phyloP scores from a whole-genome alignment of 1,140 invertebrate genomes.

The Oryctes rhinoceros region DNA sequence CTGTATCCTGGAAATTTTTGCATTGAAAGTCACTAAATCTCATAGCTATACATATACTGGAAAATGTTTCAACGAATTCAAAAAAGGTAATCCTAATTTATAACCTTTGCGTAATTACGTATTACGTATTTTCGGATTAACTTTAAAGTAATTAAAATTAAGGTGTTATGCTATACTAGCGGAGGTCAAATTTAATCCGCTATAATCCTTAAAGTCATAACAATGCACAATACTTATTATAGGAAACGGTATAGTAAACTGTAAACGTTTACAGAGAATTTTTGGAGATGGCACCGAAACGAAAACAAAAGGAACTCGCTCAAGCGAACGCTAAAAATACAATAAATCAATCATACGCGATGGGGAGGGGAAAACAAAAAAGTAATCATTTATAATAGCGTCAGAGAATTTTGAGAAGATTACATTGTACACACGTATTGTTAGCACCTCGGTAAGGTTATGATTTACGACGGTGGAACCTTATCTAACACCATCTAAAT shows the following conservation, averaged over 20 bases:
- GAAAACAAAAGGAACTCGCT: slow-evolving; percentile 13
- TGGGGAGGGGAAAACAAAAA: slow-evolving; percentile 11
- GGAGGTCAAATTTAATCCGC: too few relatives aligned
- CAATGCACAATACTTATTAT: neutral
- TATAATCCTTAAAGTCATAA: neutral
- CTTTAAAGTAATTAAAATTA: too few relatives aligned
- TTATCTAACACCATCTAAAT: slow-evolving; percentile 44
- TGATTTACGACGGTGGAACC: slow-evolving; percentile 37
- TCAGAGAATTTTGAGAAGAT: slow-evolving; percentile 32
- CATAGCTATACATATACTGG: too few relatives aligned
- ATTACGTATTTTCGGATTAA: too few relatives aligned
- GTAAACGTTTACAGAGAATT: neutral
- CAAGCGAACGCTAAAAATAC: neutral
- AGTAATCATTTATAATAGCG: slow-evolving; percentile 33
- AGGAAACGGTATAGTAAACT: neutral
- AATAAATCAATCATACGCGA: slow-evolving; percentile 18
- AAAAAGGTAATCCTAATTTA: too few relatives aligned
- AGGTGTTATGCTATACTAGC: too few relatives aligned
- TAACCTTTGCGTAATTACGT: too few relatives aligned
- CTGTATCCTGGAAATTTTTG: too few relatives aligned
- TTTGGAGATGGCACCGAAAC: neutral
- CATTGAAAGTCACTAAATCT: too few relatives aligned
- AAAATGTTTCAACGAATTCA: too few relatives aligned
- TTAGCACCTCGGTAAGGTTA: slow-evolving; percentile 25
- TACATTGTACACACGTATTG: slow-evolving; percentile 37